Base-by-base conservation (phyloP, 1,140 invertebrate genomes). In the Halotydeus destructor region DNA sequence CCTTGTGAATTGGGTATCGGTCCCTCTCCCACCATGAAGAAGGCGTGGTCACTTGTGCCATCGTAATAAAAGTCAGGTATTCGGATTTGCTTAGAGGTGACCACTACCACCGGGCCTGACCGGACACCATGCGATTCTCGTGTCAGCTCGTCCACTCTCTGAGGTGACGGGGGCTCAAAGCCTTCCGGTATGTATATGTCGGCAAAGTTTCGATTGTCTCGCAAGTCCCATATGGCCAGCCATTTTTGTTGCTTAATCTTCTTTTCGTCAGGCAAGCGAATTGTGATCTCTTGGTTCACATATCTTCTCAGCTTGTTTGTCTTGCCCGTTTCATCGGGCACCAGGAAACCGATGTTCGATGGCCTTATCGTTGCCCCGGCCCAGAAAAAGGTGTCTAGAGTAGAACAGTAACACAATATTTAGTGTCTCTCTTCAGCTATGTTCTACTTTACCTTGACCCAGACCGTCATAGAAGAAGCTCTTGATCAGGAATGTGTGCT, bases 51-150 rank as follows among this genome's bases (percentile, higher is more conserved):
- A 11, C 44, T 44, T 6, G 46, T 41, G 5, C 84, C 84, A 52
- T 89, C 81, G 53, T 88, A 91, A 55, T 85, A 78, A 33, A 91
- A 62, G 61, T 88, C 83, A 3, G 83, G 82, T 49, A 89, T 88
- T 56, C 83, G 84, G 55, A 91, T 76, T 0, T 83, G 88, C 60
- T 81, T 83, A 9, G 81, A 78, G 58, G 89, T 83, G 31, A 89
- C 57, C 12, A 91, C 78, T 48, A 76, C 81, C 33, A 91, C 77
- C 60, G 86, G 84, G 46, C 80, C 83, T 4, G 83, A 89, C 11
- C 80, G 68, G 0, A 91, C 65, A 1, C 78, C 79, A 55, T 88
- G 81, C 1, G 80, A 79, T 19, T 84, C 57, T 42, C 69, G 69
- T 0, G 70, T 70, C 1, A 91, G 58, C 43, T 76, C 73, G 0